Evolutionary conservation across 2,113 vertebrate species (phyloP).

Genomic region (Heloderma charlesbogerti): DNA sequence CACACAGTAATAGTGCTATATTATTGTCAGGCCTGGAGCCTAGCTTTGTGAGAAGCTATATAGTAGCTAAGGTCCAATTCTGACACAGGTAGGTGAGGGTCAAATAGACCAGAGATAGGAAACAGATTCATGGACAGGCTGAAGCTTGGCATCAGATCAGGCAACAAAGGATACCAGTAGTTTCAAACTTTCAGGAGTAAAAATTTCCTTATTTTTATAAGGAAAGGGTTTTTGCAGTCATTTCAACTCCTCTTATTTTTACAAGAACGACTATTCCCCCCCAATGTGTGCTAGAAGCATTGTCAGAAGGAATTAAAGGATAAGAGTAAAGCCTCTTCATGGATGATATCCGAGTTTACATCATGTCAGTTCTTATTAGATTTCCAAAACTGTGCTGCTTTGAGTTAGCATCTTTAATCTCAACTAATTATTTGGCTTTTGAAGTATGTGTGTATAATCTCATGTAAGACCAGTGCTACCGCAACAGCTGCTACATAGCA

Average conservation of each 20-base stretch:
- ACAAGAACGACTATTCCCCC: background rate
- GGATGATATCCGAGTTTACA: conserved; percentile 21
- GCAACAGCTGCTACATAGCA: background rate
- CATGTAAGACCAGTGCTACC: background rate
- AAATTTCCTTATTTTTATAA: background rate
- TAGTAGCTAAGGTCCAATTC: too few relatives aligned
- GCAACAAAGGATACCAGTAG: too few relatives aligned
- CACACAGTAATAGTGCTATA: too few relatives aligned
- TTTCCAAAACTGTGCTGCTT: background rate
- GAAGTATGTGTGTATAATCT: background rate
- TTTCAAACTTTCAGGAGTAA: conserved; percentile 37
- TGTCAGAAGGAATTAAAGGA: conserved; percentile 7
- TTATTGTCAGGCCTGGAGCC: too few relatives aligned
- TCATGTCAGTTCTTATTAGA: background rate
- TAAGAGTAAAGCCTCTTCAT: background rate
- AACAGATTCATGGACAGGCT: too few relatives aligned
- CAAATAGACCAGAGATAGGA: too few relatives aligned
- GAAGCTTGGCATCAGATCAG: too few relatives aligned
- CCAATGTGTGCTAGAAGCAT: background rate
- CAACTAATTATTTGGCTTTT: background rate
- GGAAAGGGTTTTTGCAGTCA: background rate
- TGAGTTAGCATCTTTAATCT: background rate
- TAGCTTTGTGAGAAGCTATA: too few relatives aligned
- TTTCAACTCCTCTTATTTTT: conserved; percentile 20
- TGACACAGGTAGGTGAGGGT: too few relatives aligned